Percentiles rank a stretch among this genome's conserved stretches.
These are phyloP conservation scores for Butastur rufipennis DNA, from an alignment of 2,113 vertebrate species.

Conservation along the genomic window DNA sequence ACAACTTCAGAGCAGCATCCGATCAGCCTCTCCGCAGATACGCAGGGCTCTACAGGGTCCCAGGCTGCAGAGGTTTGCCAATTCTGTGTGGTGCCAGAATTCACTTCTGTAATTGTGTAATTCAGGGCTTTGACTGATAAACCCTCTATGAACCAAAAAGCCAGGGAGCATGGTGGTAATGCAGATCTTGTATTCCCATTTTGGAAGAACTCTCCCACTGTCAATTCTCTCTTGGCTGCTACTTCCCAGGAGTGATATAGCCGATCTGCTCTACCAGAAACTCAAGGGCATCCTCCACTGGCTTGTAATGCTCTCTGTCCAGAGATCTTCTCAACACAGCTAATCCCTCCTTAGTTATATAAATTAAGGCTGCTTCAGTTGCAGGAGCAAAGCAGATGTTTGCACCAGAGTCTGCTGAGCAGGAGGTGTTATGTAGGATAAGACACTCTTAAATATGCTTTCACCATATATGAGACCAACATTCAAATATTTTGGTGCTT, in stretches of 20 bases:
- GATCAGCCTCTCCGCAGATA: fast-evolving
- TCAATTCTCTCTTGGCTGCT: neutral
- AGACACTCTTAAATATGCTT: neutral
- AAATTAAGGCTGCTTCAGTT: neutral
- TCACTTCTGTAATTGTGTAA: neutral
- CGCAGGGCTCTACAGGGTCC: neutral
- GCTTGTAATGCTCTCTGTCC: neutral
- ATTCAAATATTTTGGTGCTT: neutral
- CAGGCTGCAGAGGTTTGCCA: neutral
- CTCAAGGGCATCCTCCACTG: neutral
- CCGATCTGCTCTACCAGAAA: neutral
- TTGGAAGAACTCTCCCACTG: neutral
- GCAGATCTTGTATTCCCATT: neutral
- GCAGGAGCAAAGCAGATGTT: neutral
- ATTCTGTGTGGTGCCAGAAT: neutral
- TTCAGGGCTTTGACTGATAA: neutral
- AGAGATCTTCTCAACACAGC: neutral
- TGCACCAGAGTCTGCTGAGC: neutral
- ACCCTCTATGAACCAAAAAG: neutral
- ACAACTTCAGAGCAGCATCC: neutral
- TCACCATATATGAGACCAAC: neutral
- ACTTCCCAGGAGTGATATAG: neutral
- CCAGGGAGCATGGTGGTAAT: fast-evolving
- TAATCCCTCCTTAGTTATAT: neutral
- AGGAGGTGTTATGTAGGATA: neutral